Evolutionary conservation across 2,888 invertebrate species (phyloP), one percentile per base, ranked within the genome.

Genomic region (Teleiodes luculella): DNA sequence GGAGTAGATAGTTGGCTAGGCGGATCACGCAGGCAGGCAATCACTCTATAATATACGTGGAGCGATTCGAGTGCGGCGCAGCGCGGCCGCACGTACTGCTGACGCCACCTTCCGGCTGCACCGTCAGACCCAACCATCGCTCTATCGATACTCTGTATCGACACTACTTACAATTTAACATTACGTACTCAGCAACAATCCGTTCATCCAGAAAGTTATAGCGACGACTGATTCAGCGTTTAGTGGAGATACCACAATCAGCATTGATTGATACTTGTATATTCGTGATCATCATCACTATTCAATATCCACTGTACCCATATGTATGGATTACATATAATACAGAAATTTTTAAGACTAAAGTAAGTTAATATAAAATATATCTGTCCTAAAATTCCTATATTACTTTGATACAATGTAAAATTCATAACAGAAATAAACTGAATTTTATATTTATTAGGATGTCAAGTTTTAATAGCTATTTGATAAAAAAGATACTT

Each of bases 21-120:
- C 87, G 67, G 78, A 81, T 86, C 88, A 88, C 87, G 87, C 80
- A 80, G 82, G 69, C 71, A 74, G 78, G 83, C 86, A 87, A 88
- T 87, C 86, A 86, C 83, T 86, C 78, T 82, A 87, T 83, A 85
- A 78, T 86, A 86, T 85, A 86, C 80, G 86, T 80, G 75, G 73
- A 82, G 78, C 78, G 78, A 78, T 78, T 73, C 68, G 76, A 78
- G 78, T 72, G 71, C 72, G 76, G 68, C 71, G 72, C 74, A 69
- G 74, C 68, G 70, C 72, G 72, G 74, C 61, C 68, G 69, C 82
- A 83, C 82, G 82, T 83, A 81, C 68, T 77, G 83, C 83, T 82
- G 82, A 82, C 78, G 70, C 68, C 67, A 67, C 64, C 72, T 70
- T 73, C 73, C 73, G 72, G 74, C 62, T 79, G 78, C 80, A 76